Conservation (phyloP, 2,113 vertebrate species). For the Ellobius talpinus region DNA sequence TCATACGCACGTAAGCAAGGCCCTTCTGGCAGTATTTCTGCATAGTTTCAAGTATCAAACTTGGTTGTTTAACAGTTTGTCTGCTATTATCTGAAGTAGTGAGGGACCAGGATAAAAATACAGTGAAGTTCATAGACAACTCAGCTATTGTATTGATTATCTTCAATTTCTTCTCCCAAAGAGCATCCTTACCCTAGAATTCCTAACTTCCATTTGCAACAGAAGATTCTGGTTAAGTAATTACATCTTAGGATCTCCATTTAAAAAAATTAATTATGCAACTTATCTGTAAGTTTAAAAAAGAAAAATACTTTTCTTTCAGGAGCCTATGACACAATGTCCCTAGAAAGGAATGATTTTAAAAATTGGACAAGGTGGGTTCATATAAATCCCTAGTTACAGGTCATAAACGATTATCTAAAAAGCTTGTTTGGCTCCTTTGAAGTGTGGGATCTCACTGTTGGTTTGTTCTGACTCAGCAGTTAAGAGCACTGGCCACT, state of each 20-base stretch:
- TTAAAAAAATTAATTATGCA: background rate
- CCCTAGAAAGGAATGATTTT: constrained; percentile 14
- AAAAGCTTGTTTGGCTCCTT: background rate
- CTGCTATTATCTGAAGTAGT: background rate
- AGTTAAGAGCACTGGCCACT: background rate
- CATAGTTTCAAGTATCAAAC: background rate
- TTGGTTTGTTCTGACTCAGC: background rate
- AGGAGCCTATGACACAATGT: background rate
- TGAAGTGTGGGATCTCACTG: background rate
- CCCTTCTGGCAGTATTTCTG: background rate
- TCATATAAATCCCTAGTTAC: background rate
- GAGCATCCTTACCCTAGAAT: background rate
- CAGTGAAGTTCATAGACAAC: constrained; percentile 11
- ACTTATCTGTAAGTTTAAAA: background rate
- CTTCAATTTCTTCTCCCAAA: constrained; percentile 36
- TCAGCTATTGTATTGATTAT: background rate
- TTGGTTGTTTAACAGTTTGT: background rate
- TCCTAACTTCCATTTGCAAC: constrained; percentile 29
- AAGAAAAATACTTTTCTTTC: background rate
- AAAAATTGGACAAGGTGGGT: background rate
- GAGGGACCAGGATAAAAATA: background rate
- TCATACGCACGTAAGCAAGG: background rate
- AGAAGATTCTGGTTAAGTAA: background rate
- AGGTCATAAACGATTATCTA: background rate
- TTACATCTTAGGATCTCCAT: background rate